Conservation (phyloP, 2,888 invertebrate species). For the Taphrorychus bicolor region DNA sequence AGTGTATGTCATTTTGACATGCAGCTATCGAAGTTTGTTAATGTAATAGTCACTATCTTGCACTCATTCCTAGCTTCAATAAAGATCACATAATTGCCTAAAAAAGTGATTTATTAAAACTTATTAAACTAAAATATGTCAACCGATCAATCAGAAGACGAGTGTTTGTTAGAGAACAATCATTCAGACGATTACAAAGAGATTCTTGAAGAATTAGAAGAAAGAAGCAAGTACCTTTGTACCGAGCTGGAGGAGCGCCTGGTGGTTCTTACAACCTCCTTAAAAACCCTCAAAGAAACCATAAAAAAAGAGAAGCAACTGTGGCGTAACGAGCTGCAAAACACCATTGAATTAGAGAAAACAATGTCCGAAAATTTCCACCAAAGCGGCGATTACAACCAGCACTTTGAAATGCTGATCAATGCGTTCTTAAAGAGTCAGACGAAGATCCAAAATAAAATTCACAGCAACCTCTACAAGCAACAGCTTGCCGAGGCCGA, state of each 20-base stretch:
- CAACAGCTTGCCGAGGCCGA: slow-evolving; percentile 43
- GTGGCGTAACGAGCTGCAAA: slow-evolving; percentile 42
- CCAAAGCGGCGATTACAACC: slow-evolving; percentile 26
- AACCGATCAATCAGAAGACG: too few species aligned
- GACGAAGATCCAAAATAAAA: slow-evolving; percentile 32
- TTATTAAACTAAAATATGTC: too few species aligned
- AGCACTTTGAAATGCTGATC: slow-evolving; percentile 39
- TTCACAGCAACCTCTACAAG: slow-evolving; percentile 38
- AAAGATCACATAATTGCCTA: too few species aligned
- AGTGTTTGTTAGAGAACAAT: background rate
- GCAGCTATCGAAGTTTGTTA: too few species aligned
- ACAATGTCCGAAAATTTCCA: slow-evolving; percentile 22
- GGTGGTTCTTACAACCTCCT: slow-evolving; percentile 35
- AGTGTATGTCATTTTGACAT: too few species aligned
- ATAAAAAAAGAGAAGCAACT: slow-evolving; percentile 38
- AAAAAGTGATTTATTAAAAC: too few species aligned
- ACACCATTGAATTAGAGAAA: slow-evolving; percentile 41
- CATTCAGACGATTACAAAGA: background rate
- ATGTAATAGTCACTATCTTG: too few species aligned
- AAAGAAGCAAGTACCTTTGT: slow-evolving; percentile 24
- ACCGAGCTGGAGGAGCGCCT: slow-evolving; percentile 40
- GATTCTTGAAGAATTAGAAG: slow-evolving; percentile 22
- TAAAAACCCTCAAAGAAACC: slow-evolving; percentile 40
- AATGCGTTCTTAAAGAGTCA: slow-evolving; percentile 41
- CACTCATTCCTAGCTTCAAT: too few species aligned